Evolutionary conservation across 2,113 vertebrate genomes (phyloP).

Genomic region (Emydura subglobosa): DNA sequence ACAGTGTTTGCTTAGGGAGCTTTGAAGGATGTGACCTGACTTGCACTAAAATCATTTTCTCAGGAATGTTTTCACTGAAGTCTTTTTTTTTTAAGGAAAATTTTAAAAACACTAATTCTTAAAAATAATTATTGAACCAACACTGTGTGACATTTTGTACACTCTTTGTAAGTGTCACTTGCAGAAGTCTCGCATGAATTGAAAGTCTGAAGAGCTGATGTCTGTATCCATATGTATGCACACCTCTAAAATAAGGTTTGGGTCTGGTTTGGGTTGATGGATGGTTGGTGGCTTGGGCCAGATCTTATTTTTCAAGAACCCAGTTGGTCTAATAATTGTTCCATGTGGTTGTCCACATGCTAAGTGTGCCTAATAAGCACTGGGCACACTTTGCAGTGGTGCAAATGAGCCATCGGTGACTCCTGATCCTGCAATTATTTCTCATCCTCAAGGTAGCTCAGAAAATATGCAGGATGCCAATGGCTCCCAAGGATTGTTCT

Average conservation of each 20-base stretch:
- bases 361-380: not conserved
- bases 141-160: not conserved
- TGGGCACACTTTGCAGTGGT: not conserved
- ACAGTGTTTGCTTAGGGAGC: not conserved
- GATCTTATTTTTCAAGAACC: not conserved
- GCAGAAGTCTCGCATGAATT: not conserved
- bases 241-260: not conserved
- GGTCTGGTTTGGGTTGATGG: not conserved
- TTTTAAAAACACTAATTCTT: not conserved
- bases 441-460: not conserved
- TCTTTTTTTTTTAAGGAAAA: not conserved
- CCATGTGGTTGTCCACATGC: fast-evolving
- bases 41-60: not conserved
- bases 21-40: not conserved
- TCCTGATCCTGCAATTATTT: not conserved
- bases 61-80: not conserved
- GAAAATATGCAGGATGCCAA: not conserved
- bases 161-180: fast-evolving
- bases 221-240: not conserved
- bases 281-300: not conserved
- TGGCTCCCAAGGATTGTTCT: not conserved
- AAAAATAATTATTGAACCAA: not conserved
- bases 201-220: not conserved
- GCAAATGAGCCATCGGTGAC: not conserved
- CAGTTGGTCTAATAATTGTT: not conserved